phyloP scores from a whole-genome alignment of 1,140 invertebrate genomes.

The Melitaea cinxia region DNA sequence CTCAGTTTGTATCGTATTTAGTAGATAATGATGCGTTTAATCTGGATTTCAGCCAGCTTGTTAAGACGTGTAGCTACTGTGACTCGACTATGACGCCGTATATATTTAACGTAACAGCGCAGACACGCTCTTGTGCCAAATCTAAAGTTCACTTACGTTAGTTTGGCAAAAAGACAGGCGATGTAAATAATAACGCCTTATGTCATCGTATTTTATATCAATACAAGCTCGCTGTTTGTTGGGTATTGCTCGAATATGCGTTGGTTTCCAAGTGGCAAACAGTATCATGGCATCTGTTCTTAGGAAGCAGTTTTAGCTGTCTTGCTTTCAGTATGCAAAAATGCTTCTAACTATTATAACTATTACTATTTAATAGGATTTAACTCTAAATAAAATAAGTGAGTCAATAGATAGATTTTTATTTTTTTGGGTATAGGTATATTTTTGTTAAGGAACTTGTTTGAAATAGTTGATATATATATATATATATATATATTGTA shows the following conservation, averaged over 20 bases:
- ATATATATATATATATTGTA: too few species aligned
- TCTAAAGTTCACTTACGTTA: constrained; percentile 76
- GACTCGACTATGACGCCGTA: constrained; percentile 72
- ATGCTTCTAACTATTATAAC: too few species aligned
- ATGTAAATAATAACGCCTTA: constrained; percentile 46
- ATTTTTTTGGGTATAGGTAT: too few species aligned
- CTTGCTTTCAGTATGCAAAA: too few species aligned
- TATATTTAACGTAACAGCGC: constrained; percentile 75
- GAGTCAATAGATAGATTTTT: too few species aligned
- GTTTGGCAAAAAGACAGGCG: constrained; percentile 64
- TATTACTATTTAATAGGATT: too few species aligned
- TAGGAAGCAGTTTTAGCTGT: too few species aligned
- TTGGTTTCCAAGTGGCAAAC: not conserved
- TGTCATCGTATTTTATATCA: constrained; percentile 8
- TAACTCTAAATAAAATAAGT: too few species aligned
- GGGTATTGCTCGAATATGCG: not conserved
- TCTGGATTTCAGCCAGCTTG: constrained; percentile 52
- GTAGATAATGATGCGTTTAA: constrained; percentile 32
- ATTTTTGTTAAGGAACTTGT: too few species aligned
- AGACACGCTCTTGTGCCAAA: constrained; percentile 71
- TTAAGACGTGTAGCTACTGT: constrained; percentile 52
- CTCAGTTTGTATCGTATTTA: constrained; percentile 14
- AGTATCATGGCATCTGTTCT: not conserved
- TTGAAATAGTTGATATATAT: too few species aligned
- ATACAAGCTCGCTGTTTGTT: not conserved